Evolutionary conservation across 2,888 invertebrate genomes (phyloP), one percentile per base, ranked within the genome.

Genomic region (Diplolepis rosae): DNA sequence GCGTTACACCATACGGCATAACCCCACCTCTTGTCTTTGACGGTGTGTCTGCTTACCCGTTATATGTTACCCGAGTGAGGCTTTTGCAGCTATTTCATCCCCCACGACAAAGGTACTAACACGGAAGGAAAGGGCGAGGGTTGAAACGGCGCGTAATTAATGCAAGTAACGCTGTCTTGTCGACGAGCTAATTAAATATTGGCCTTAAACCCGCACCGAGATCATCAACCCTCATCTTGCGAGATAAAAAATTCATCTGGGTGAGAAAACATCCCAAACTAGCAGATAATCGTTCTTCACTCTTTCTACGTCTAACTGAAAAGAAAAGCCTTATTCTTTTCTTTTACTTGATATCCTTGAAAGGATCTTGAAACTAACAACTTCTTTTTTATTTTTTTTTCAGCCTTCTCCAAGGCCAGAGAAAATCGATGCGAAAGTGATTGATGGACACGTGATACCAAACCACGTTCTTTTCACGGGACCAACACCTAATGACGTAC

Each of bases 381-480:
- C 7, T 65, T 65, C 22, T 42, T 68, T 66, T 68, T 51, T 67
- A 61, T 75, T 52, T 85, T 82, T 22, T 84, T 85, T 82, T 22
- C 84, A 94, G 94, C 93, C 93, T 73, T 90, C 92, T 24, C 92
- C 93, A 9, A 91, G 94, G 75, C 93, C 93, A 32, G 93, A 94
- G 81, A 91, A 94, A 82, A 94, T 97, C 73, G 96, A 96, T 87
- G 92, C 91, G 56, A 95, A 95, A 87, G 95, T 96, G 69, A 93
- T 97, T 74, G 96, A 96, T 86, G 96, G 96, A 0, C 97, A 98
- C 88, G 94, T 98, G 68, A 95, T 98, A 79, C 95, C 96, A 0
- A 93, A 94, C 84, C 93, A 94, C 85, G 96, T 96, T 27, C 92
- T 97, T 70, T 97, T 97, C 89, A 96, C 96, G 0, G 92, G 94